These are phyloP conservation scores for Carassius gibelio DNA, from an alignment of 2,113 vertebrate genomes.

Conservation along the genomic window DNA sequence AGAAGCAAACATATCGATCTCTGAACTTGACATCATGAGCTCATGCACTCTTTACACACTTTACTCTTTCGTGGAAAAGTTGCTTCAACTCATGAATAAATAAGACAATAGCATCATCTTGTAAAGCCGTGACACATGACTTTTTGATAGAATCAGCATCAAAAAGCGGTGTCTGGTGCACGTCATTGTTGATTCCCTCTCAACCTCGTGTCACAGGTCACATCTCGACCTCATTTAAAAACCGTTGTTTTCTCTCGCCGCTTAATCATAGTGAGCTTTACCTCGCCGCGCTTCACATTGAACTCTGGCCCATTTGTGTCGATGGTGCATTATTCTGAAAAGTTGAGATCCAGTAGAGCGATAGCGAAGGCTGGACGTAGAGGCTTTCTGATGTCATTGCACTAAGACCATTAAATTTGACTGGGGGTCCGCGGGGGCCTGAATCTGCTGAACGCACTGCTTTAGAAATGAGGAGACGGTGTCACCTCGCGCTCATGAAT, in stretches of 20 bases:
- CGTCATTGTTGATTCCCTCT: conserved; percentile 57
- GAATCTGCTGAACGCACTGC: conserved; percentile 97
- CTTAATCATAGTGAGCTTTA: conserved; percentile 65
- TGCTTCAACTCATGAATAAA: not conserved
- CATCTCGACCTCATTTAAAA: conserved; percentile 68
- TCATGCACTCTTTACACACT: not conserved
- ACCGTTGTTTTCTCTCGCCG: conserved; percentile 63
- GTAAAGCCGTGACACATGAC: conserved; percentile 32
- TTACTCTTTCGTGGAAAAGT: not conserved
- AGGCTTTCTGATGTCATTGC: conserved; percentile 94
- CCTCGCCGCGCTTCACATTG: conserved; percentile 57
- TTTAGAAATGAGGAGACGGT: conserved; percentile 99
- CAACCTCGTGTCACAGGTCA: conserved; percentile 69
- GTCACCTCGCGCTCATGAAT: conserved; percentile 97
- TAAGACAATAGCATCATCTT: conserved; percentile 37
- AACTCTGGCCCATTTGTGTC: conserved; percentile 64
- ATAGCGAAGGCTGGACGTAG: conserved; percentile 71
- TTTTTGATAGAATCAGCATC: conserved; percentile 66
- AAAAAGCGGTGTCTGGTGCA: conserved; percentile 65
- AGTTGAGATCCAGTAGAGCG: conserved; percentile 66
- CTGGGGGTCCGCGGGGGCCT: conserved; percentile 87
- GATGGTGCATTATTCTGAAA: conserved; percentile 63
- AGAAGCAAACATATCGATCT: not conserved
- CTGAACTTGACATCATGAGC: not conserved
- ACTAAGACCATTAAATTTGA: conserved; percentile 98